Conservation (phyloP, 2,888 invertebrate genomes). For the Aleiodes leptofemur region DNA sequence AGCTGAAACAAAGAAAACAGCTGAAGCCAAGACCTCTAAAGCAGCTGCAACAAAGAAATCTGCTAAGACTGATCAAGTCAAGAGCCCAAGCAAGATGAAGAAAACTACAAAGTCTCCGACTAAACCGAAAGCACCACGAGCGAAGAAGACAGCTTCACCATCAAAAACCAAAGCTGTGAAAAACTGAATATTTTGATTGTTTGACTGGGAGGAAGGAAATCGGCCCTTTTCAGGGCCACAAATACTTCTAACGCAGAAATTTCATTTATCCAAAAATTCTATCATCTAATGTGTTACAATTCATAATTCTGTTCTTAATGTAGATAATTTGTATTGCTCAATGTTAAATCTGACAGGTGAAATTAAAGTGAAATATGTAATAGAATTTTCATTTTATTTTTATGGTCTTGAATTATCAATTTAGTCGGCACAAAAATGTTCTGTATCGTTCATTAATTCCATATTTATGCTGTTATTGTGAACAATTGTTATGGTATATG, state of each 20-base stretch:
- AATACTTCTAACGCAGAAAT: not conserved
- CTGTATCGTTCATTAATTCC: no score
- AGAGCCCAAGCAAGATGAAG: conserved; percentile 47
- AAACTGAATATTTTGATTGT: not conserved
- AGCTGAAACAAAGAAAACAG: conserved; percentile 32
- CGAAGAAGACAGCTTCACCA: conserved; percentile 49
- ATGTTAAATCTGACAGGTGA: no score
- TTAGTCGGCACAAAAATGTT: no score
- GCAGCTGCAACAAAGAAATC: conserved; percentile 9
- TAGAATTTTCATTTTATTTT: no score
- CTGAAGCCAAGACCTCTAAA: not conserved
- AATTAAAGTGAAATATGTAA: no score
- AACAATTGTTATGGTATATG: no score
- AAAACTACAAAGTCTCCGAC: conserved; percentile 52
- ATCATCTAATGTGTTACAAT: no score
- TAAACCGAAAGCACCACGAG: conserved; percentile 56
- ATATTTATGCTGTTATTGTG: no score
- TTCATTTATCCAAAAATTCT: not conserved
- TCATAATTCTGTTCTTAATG: no score
- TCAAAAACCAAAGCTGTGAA: conserved; percentile 37
- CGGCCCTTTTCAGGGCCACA: conserved; percentile 50
- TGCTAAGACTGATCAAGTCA: conserved; percentile 22
- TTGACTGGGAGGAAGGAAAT: conserved; percentile 5
- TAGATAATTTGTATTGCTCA: no score
- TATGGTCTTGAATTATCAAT: no score